Conservation (phyloP, 2,113 vertebrate genomes). For the Poeciliopsis turrubarensis region DNA sequence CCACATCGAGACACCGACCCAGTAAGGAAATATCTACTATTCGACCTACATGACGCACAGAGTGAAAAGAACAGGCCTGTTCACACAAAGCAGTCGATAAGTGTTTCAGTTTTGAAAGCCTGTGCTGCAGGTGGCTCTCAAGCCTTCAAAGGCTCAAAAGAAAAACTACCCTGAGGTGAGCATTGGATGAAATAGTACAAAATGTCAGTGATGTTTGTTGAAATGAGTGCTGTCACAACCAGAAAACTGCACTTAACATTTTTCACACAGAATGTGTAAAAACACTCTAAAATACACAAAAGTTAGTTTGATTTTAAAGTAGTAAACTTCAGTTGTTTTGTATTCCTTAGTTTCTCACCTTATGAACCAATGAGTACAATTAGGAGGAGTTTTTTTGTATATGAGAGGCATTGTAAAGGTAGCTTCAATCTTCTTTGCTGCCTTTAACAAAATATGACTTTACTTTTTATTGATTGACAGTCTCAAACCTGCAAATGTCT, state of each 20-base stretch:
- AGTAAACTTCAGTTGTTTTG: no score
- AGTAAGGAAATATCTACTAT: slow-evolving; percentile 11
- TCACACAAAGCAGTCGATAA: slow-evolving; percentile 12
- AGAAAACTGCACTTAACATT: background rate
- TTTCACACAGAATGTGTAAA: no score
- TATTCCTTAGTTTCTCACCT: no score
- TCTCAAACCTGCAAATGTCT: background rate
- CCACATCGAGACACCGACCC: background rate
- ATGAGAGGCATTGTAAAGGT: no score
- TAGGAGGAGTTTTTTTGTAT: no score
- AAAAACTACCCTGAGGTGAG: slow-evolving; percentile 8
- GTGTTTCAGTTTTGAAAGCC: slow-evolving; percentile 22
- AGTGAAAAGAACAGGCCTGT: background rate
- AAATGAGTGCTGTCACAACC: no score
- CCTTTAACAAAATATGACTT: no score
- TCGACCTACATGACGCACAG: slow-evolving; percentile 5
- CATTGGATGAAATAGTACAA: background rate
- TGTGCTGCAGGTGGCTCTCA: slow-evolving; percentile 7
- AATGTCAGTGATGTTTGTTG: background rate
- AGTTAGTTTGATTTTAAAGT: no score
- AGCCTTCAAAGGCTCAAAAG: slow-evolving; percentile 6
- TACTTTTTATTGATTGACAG: no score
- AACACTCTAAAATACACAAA: no score
- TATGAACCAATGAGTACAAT: no score
- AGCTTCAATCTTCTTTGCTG: no score